Evolutionary conservation across 37 sponge, comb jelly and placozoan genomes (phyloP).

Genomic region (Corticium candelabrum): DNA sequence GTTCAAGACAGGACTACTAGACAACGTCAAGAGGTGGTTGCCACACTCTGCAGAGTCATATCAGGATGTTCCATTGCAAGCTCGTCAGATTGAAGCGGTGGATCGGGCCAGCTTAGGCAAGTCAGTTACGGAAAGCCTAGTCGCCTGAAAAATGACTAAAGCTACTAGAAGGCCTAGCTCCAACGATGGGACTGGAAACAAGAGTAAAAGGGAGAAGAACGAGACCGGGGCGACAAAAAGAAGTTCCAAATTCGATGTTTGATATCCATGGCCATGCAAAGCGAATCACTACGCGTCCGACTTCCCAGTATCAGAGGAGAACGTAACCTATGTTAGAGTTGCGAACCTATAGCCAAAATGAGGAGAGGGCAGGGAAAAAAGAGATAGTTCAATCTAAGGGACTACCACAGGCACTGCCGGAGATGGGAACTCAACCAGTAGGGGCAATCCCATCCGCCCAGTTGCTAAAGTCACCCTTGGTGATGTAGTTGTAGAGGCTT

Average conservation of each 20-base stretch:
- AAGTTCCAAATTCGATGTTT: too few relatives aligned
- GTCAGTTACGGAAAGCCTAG: too few relatives aligned
- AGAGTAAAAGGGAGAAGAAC: too few relatives aligned
- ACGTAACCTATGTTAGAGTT: not conserved
- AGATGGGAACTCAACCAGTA: too few relatives aligned
- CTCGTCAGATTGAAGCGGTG: not conserved
- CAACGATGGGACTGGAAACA: too few relatives aligned
- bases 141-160: too few relatives aligned
- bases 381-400: too few relatives aligned
- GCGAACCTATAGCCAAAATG: not conserved
- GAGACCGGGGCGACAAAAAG: too few relatives aligned
- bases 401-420: too few relatives aligned
- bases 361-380: not conserved
- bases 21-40: not conserved
- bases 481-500: not conserved
- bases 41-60: not conserved
- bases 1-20: not conserved
- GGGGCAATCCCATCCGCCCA: not conserved
- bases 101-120: not conserved
- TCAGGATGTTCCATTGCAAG: not conserved
- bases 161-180: too few relatives aligned
- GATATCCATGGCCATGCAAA: too few relatives aligned
- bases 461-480: not conserved
- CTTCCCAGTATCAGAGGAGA: not conserved
- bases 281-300: not conserved